These are phyloP conservation scores for Karalla daura DNA, from an alignment of 2,797 vertebrate species.

Conservation along the genomic window DNA sequence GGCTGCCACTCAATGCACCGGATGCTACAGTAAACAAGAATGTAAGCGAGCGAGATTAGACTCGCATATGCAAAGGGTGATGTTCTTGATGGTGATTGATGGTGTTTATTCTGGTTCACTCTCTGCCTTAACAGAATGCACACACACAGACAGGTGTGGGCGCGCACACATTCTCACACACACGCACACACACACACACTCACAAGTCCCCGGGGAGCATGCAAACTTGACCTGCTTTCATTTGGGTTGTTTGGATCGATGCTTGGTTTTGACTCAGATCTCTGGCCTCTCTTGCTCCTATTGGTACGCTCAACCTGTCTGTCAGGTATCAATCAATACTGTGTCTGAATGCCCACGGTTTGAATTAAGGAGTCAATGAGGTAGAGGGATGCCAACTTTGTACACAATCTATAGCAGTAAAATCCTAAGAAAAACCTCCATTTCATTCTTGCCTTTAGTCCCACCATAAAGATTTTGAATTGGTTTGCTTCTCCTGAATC, in stretches of 20 bases:
- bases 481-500: not conserved
- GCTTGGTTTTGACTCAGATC: conserved; percentile 35
- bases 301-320: conserved; percentile 35
- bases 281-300: conserved; percentile 17
- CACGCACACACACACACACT: conserved; percentile 1
- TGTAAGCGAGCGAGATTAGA: conserved; percentile 11
- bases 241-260: conserved; percentile 40
- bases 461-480: not conserved
- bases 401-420: not conserved
- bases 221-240: conserved; percentile 23
- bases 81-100: conserved; percentile 35
- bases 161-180: conserved; percentile 8
- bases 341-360: not conserved
- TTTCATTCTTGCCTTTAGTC: not conserved
- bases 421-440: not conserved
- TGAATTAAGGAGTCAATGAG: not conserved
- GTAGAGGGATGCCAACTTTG: not conserved
- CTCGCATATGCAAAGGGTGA: conserved; percentile 23
- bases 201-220: not conserved
- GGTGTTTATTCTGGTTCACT: conserved; percentile 21
- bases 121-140: conserved; percentile 6
- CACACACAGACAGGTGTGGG: not conserved
- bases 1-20: conserved; percentile 45
- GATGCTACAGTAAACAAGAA: conserved; percentile 7
- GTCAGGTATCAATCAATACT: conserved; percentile 51